These are phyloP conservation scores for Cervus canadensis DNA, from an alignment of 2,113 vertebrate genomes.

Conservation along the genomic window DNA sequence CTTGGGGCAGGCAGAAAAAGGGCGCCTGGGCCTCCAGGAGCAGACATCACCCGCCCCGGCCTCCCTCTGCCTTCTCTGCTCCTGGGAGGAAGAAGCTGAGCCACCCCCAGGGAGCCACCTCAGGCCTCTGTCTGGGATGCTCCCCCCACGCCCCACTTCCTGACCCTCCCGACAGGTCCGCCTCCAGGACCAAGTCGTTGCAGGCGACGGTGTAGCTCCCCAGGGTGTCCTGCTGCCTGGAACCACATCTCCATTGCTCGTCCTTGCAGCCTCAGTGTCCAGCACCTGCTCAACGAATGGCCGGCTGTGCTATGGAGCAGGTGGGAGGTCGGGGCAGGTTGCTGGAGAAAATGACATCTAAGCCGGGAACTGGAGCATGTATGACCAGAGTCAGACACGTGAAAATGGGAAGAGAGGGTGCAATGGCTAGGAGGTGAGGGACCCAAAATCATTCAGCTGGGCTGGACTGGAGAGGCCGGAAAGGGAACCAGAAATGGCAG, in stretches of 20 bases:
- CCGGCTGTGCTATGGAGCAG: accelerated
- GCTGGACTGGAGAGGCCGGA: not conserved
- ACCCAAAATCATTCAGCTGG: not conserved
- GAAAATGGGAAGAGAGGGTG: not conserved
- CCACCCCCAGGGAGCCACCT: not conserved
- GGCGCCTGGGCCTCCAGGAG: not conserved
- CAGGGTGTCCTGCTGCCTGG: not conserved
- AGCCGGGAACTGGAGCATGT: not conserved
- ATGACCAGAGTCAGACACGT: not conserved
- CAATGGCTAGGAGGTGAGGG: not conserved
- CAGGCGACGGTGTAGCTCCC: not conserved
- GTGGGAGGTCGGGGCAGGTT: not conserved
- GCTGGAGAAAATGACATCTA: not conserved
- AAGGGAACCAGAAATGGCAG: not conserved
- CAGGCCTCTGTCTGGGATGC: not conserved
- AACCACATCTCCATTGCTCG: not conserved
- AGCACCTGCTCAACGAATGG: not conserved
- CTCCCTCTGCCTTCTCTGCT: not conserved
- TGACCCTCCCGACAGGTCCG: not conserved
- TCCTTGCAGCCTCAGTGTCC: not conserved
- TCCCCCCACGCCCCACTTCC: not conserved
- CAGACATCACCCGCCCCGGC: not conserved
- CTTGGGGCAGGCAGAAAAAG: not conserved
- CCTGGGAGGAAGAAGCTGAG: not conserved
- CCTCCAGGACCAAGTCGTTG: not conserved